phyloP scores from a whole-genome alignment of 2,888 invertebrate species.

The Scaptomyza flava region DNA sequence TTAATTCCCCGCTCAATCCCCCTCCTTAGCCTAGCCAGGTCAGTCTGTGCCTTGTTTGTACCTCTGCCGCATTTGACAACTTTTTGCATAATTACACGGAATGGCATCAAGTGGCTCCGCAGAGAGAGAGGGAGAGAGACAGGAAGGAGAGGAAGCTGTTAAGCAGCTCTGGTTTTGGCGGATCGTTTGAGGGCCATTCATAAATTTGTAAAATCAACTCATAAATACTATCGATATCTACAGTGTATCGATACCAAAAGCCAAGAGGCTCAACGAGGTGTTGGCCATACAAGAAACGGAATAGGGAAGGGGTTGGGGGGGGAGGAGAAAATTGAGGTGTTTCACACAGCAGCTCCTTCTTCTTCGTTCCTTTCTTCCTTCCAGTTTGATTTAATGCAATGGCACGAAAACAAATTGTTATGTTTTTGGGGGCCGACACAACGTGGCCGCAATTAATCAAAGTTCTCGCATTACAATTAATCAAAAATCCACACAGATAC shows the following conservation, averaged over 20 bases:
- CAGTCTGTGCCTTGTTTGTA: slow-evolving; percentile 26
- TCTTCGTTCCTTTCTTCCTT: neutral
- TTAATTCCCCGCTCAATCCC: neutral
- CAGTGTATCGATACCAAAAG: slow-evolving; percentile 32
- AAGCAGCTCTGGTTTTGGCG: neutral
- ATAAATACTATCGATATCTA: slow-evolving; percentile 59
- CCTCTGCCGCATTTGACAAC: slow-evolving; percentile 66
- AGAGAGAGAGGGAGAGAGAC: neutral
- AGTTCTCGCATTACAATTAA: slow-evolving; percentile 77
- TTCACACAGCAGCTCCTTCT: neutral
- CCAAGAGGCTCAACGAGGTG: slow-evolving; percentile 57
- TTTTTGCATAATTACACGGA: slow-evolving; percentile 73
- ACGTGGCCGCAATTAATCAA: slow-evolving; percentile 74
- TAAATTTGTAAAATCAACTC: slow-evolving; percentile 62
- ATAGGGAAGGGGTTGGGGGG: neutral
- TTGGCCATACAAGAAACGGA: slow-evolving; percentile 57
- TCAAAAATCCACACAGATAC: slow-evolving; percentile 56
- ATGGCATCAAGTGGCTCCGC: neutral
- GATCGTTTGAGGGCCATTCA: slow-evolving; percentile 57
- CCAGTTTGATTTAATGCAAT: slow-evolving; percentile 73
- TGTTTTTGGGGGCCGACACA: slow-evolving; percentile 50
- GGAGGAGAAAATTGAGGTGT: neutral
- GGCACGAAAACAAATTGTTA: slow-evolving; percentile 76
- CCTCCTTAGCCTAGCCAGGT: neutral
- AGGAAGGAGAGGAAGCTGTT: neutral